These are phyloP conservation scores for Sebastes hopkinsi DNA, from an alignment of 2,797 vertebrate species.

Conservation along the genomic window DNA sequence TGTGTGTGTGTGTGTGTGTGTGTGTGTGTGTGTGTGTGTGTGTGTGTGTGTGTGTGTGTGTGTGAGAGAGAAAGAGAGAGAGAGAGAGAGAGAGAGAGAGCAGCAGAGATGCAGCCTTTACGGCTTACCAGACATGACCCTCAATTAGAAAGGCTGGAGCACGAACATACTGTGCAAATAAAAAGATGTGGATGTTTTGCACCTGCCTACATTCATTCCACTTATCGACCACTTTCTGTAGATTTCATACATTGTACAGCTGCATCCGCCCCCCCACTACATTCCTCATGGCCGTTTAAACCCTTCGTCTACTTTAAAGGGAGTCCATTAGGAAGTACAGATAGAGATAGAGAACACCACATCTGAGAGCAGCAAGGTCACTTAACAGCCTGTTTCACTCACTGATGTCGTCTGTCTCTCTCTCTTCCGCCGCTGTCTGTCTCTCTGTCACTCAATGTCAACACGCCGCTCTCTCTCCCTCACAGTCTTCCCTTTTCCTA, in stretches of 20 bases:
- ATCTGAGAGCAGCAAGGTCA: constrained; percentile 57
- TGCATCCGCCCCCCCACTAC: background rate
- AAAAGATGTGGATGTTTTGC: background rate
- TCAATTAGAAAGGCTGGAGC: constrained; percentile 4
- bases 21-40: background rate
- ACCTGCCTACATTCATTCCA: constrained; percentile 14
- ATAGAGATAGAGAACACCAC: constrained; percentile 33
- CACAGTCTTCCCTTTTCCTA: constrained; percentile 10
- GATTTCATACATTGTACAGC: background rate
- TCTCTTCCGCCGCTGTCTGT: constrained; percentile 14
- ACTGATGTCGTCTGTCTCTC: constrained; percentile 32
- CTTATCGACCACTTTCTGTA: constrained; percentile 26
- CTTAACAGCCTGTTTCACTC: constrained; percentile 58
- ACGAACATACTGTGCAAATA: background rate
- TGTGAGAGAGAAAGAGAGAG: background rate
- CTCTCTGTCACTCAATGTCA: constrained; percentile 58
- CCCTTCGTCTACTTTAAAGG: constrained; percentile 36
- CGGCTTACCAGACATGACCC: constrained; percentile 13
- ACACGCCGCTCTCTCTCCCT: background rate
- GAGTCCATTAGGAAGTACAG: constrained; percentile 58
- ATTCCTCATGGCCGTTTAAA: constrained; percentile 25
- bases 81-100: background rate
- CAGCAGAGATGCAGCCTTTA: background rate
- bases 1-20: background rate
- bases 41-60: background rate